Evolutionary conservation across 2,113 vertebrate species (phyloP), one percentile per base, ranked within the genome.

Genomic region (Apteryx owenii): DNA sequence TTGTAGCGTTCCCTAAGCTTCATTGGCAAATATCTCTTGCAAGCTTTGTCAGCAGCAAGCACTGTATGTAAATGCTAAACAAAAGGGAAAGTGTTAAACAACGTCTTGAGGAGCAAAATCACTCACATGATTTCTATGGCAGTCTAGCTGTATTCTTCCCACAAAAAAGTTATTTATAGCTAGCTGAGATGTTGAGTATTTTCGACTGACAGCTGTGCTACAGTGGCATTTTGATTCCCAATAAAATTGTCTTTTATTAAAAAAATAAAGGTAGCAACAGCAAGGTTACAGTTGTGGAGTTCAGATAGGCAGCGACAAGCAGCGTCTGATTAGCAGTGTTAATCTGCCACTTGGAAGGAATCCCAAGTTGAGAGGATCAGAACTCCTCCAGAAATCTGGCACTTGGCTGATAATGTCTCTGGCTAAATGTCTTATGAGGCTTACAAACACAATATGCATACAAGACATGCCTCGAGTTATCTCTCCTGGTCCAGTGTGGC

Each of bases 321-420:
- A 48, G 40, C 54, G 89, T 95, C 92, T 97, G 81, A 69, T 97
- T 95, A 95, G 91, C 81, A 72, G 95, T 81, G 72, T 87, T 97
- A 95, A 95, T 95, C 95, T 97, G 94, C 91, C 93, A 81, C 81
- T 81, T 97, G 96, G 96, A 97, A 93, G 69, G 85, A 93, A 88
- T 97, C 94, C 96, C 89, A 91, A 91, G 10, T 85, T 85, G 81
- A 93, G 85, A 95, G 91, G 93, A 96, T 97, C 95, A 94, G 91
- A 95, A 95, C 87, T 96, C 96, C 91, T 97, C 54, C 93, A 95
- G 72, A 97, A 97, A 90, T 95, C 93, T 97, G 96, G 95, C 93
- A 93, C 87, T 95, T 91, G 81, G 70, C 91, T 96, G 96, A 97
- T 97, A 97, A 95, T 90, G 96, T 97, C 95, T 95, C 93, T 95